Percentiles rank a stretch among this genome's conserved stretches.
These are phyloP conservation scores for Seira musarum DNA, from an alignment of 2,888 invertebrate genomes.

Conservation along the genomic window DNA sequence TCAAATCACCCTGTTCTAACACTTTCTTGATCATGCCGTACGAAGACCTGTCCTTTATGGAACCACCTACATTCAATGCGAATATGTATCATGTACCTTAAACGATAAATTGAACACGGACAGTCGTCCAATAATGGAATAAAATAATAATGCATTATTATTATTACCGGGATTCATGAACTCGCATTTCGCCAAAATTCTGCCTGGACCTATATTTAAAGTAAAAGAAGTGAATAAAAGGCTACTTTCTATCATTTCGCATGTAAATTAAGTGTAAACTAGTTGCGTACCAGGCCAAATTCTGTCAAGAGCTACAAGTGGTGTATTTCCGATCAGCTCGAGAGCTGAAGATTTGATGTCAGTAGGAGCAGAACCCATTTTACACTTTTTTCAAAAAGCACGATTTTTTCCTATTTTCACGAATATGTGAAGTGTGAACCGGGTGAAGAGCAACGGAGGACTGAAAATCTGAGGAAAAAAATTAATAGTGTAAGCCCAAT, in stretches of 20 bases:
- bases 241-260: slow-evolving; percentile 61
- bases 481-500: neutral
- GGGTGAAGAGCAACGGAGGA: neutral
- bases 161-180: slow-evolving; percentile 58
- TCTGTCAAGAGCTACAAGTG: slow-evolving; percentile 52
- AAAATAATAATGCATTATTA: too few relatives aligned
- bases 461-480: neutral
- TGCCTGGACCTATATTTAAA: too few relatives aligned
- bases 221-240: too few relatives aligned
- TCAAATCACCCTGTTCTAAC: slow-evolving; percentile 17
- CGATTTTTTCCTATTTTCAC: neutral
- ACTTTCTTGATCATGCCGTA: slow-evolving; percentile 51
- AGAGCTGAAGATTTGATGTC: slow-evolving; percentile 54
- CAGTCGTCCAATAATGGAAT: too few relatives aligned
- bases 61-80: slow-evolving; percentile 36
- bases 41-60: slow-evolving; percentile 55
- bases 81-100: neutral
- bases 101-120: neutral
- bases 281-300: slow-evolving; percentile 62
- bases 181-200: slow-evolving; percentile 58
- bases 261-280: slow-evolving; percentile 54
- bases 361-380: slow-evolving; percentile 18
- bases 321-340: slow-evolving; percentile 59
- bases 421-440: neutral
- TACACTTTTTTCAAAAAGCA: too few relatives aligned